Base-by-base conservation (phyloP, 2,888 invertebrate genomes). In the Eristalinus sepulchralis region DNA sequence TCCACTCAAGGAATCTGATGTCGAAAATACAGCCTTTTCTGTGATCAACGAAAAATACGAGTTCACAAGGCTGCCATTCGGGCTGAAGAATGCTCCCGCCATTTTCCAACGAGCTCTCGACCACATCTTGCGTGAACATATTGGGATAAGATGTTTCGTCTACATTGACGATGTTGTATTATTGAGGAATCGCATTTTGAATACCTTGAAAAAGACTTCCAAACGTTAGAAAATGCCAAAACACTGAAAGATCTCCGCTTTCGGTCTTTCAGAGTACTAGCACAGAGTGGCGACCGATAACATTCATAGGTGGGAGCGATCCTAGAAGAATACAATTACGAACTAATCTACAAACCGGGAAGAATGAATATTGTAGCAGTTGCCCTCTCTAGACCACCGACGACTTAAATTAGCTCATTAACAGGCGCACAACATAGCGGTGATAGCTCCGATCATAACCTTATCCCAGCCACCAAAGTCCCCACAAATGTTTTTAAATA, bases 261-360 rank as follows among this genome's bases (percentile, higher is more conserved):
- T 82, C 9, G 88, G 86, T 4, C 20, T 88, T 17, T 83, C 88
- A 53, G 83, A 82, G n/a, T 82, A 88, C 53, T 88, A 10, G 64
- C 62, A 2, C 83, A 83, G 73, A 62, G 73, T 11, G 39, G 39
- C 11, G 64, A 47, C 81, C 86, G 10, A 80, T 86, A 20, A 55
- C 57, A 5, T 79, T 70, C 27, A 59, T 67, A 3, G 83, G 81
- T 22, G 78, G 88, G 27, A 88, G 79, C 63, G 79, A 88, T 53
- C 72, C 88, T 34, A 86, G n/a, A n/a, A n/a, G n/a, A n/a, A n/a
- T n/a, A n/a, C n/a, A n/a, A n/a, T n/a, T n/a, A n/a, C n/a, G n/a
- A 83, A 64, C 27, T 85, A 0, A 34, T 39, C 22, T 85, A 88
- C 24, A 88, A 84, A 62, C 83, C 88, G 9, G 31, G 31, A 22